Evolutionary conservation across 2,888 invertebrate species (phyloP).

Genomic region (Agriopis leucophaearia): DNA sequence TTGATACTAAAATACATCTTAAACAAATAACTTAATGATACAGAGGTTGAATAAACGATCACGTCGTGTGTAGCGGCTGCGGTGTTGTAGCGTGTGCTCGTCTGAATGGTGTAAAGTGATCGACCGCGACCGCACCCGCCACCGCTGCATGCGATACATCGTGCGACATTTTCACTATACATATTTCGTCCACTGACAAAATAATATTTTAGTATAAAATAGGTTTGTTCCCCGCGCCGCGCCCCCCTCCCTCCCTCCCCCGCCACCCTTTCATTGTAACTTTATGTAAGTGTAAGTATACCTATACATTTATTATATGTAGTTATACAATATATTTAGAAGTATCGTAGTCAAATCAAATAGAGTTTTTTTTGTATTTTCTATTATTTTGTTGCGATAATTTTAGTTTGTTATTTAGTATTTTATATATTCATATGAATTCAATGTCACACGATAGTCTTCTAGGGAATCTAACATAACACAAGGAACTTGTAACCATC

Average conservation of each 20-base stretch:
- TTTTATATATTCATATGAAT: conserved; percentile 72
- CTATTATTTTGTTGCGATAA: conserved; percentile 74
- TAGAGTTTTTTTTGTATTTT: conserved; percentile 58
- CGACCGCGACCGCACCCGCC: background rate
- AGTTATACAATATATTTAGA: conserved; percentile 66
- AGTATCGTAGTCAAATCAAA: conserved; percentile 73
- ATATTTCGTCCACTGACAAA: background rate
- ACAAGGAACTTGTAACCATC: background rate
- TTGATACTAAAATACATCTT: no score
- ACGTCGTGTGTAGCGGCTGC: background rate
- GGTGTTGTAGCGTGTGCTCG: no score
- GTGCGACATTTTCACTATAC: background rate
- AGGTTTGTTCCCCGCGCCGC: background rate
- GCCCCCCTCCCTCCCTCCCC: no score
- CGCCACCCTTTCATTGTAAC: conserved; percentile 57
- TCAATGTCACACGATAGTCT: conserved; percentile 47
- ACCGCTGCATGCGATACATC: background rate
- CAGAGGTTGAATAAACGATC: no score
- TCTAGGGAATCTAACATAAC: conserved; percentile 8
- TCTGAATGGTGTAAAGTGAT: background rate
- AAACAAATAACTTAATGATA: no score
- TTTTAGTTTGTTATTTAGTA: conserved; percentile 85
- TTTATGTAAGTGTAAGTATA: conserved; percentile 68
- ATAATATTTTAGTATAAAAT: background rate
- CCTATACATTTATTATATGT: conserved; percentile 56